Base-by-base conservation (phyloP, 2,113 vertebrate species). In the Fulmarus glacialis region DNA sequence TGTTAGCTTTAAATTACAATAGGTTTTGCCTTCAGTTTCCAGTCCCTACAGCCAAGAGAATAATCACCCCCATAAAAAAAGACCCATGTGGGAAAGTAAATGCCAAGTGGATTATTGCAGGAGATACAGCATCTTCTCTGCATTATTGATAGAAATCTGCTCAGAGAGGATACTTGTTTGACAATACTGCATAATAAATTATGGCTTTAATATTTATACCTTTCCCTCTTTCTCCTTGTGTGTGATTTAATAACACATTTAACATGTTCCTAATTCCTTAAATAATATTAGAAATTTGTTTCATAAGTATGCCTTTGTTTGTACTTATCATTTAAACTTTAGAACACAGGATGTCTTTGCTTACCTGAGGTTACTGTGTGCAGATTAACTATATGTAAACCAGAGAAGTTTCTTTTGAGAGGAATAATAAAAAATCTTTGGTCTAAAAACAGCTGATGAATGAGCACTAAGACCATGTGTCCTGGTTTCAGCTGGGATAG, bases 171-270 rank as follows among this genome's bases (percentile, higher is more conserved):
- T 56, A 58, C 43, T 83, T 40, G 26, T 84, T 94, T 96, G 64
- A 91, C n/a, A 95, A 71, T n/a, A 58, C 22, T 74, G 11, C 17
- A 75, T 29, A 89, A 91, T 70, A 96, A 82, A 90, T 45, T 45
- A 80, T 94, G 84, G 12, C 52, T 95, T 95, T 55, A 93, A 82
- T 96, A 95, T 93, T 95, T 96, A 90, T 94, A 71, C 45, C 18
- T 93, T 26, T 95, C 66, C 81, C 55, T 95, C 26, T 66, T 64
- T 80, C 15, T 88, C 29, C 50, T n/a, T 68, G 6, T 67, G 6
- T 89, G 48, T 90, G 78, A 92, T 95, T 96, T 97, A 97, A 96
- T 90, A 55, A 94, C 24, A 58, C 58, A 79, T 90, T 97, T 95
- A 94, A 87, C 30, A 82, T 66, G 48, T 79, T 95, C 55, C 11